Percentiles rank a stretch among this genome's conserved stretches.
Conservation (phyloP, 2,797 vertebrate species). For the Setipinna tenuifilis region DNA sequence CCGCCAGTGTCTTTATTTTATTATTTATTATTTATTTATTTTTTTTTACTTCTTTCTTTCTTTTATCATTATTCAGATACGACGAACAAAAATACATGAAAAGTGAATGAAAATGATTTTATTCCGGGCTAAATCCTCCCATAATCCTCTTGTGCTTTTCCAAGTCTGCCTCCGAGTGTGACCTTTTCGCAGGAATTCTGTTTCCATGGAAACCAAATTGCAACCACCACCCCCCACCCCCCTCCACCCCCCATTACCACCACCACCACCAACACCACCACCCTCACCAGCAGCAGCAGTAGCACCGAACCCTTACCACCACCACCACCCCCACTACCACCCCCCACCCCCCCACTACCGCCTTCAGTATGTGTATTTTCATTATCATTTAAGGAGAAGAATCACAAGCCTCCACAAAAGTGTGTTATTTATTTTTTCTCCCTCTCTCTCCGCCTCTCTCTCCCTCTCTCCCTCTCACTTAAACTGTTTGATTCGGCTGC, state of each 20-base stretch:
- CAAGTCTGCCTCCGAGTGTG: constrained; percentile 87
- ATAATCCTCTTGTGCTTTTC: constrained; percentile 77
- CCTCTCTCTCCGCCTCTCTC: too few species aligned
- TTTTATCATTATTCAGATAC: constrained; percentile 53
- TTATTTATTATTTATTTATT: constrained; percentile 40
- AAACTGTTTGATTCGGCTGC: neutral
- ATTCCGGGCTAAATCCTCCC: constrained; percentile 60
- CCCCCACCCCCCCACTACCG: too few species aligned
- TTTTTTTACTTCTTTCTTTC: constrained; percentile 60
- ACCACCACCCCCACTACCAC: too few species aligned
- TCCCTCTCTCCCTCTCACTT: neutral
- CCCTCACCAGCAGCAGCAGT: too few species aligned
- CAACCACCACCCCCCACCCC: constrained; percentile 53
- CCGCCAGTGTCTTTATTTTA: constrained; percentile 71
- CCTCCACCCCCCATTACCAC: neutral
- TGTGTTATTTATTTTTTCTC: neutral
- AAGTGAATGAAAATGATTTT: constrained; percentile 70
- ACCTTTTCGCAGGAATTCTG: constrained; percentile 94
- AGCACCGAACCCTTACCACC: too few species aligned
- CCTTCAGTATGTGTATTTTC: constrained; percentile 48
- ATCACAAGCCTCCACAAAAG: neutral
- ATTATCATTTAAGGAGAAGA: constrained; percentile 28
- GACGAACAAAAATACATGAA: constrained; percentile 64
- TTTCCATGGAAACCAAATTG: constrained; percentile 92
- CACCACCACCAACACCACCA: neutral